phyloP scores from a whole-genome alignment of 2,888 invertebrate species.

The Lydus trimaculatus region DNA sequence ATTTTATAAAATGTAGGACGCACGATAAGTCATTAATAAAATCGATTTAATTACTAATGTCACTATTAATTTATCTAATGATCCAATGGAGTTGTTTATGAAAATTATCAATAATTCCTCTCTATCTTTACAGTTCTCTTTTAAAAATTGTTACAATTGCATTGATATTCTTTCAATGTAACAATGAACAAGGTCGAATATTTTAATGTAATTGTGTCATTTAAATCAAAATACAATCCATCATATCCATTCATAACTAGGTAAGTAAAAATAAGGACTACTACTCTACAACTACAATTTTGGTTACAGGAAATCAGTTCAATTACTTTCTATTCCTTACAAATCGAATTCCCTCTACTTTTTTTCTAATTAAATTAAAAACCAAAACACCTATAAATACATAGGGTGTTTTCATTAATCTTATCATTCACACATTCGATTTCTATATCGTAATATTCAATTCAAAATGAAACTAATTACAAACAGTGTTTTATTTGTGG shows the following conservation, averaged over 20 bases:
- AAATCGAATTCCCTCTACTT: conserved; percentile 18
- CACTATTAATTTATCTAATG: too few species aligned
- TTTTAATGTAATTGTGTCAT: conserved; percentile 19
- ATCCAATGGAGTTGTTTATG: too few species aligned
- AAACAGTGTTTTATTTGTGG: conserved; percentile 47
- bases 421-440: conserved; percentile 27
- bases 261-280: neutral
- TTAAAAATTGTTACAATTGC: neutral
- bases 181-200: conserved; percentile 14
- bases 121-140: too few species aligned
- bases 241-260: neutral
- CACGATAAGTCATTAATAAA: too few species aligned
- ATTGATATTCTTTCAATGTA: neutral
- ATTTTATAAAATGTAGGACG: too few species aligned
- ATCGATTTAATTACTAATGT: too few species aligned
- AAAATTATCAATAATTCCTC: too few species aligned
- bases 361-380: neutral
- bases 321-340: conserved; percentile 27
- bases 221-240: neutral
- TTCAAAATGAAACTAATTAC: conserved; percentile 21
- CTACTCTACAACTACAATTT: conserved; percentile 18
- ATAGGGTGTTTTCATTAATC: conserved; percentile 25
- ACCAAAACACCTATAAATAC: conserved; percentile 27
- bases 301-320: conserved; percentile 24
- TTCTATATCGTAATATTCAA: conserved; percentile 13